Evolutionary conservation across 2,888 invertebrate genomes (phyloP).

Genomic region (Aproaerema taeniolella): DNA sequence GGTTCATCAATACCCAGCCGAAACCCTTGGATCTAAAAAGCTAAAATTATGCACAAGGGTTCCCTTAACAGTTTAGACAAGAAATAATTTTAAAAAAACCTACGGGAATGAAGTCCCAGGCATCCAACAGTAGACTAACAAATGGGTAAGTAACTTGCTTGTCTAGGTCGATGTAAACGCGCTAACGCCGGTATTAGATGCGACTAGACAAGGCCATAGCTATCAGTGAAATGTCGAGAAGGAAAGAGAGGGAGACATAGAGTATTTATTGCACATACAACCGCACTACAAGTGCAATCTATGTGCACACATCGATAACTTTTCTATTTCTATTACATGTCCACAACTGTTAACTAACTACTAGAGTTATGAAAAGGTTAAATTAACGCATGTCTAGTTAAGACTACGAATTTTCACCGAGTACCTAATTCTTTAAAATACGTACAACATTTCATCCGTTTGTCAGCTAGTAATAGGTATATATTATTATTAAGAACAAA

Average conservation of each 20-base stretch:
- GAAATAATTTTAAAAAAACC: no score
- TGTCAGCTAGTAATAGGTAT: no score
- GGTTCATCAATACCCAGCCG: no score
- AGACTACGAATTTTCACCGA: no score
- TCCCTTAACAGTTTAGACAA: no score
- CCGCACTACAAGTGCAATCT: conserved; percentile 62
- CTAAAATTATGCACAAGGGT: no score
- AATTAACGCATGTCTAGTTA: conserved; percentile 25
- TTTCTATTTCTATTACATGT: conserved; percentile 72
- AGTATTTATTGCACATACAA: conserved; percentile 74
- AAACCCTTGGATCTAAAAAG: no score
- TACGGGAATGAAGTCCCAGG: no score
- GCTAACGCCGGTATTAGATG: conserved; percentile 76
- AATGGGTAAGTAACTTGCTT: conserved; percentile 42
- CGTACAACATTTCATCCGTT: no score
- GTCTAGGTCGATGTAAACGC: conserved; percentile 44
- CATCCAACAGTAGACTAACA: conserved; percentile 22
- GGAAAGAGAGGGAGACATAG: conserved; percentile 72
- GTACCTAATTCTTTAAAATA: no score
- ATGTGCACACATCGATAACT: conserved; percentile 53
- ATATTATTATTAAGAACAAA: no score
- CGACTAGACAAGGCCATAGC: conserved; percentile 77
- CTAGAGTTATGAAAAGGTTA: conserved; percentile 40
- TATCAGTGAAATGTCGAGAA: conserved; percentile 77
- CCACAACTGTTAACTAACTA: conserved; percentile 61